These are phyloP conservation scores for Chrysopilus asiliformis DNA, from an alignment of 2,888 invertebrate genomes.

Conservation along the genomic window DNA sequence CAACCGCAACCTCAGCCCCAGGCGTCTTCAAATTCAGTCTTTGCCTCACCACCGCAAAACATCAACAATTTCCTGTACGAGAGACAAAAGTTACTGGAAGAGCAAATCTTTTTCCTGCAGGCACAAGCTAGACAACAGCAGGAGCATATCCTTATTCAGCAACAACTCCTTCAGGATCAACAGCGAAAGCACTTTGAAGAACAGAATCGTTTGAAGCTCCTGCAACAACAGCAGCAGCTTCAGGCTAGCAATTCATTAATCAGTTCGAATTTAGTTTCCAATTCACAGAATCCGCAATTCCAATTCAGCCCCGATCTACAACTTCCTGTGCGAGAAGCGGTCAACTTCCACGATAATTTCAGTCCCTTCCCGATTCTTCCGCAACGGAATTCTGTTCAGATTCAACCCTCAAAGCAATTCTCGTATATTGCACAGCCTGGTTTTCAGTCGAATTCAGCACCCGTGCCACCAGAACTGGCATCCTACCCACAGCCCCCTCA, in stretches of 20 bases:
- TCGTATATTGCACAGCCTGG: constrained; percentile 21
- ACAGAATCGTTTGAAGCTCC: constrained; percentile 18
- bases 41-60: constrained; percentile 13
- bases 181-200: constrained; percentile 25
- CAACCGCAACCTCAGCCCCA: not conserved
- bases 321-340: constrained; percentile 43
- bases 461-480: constrained; percentile 24
- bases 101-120: constrained; percentile 52
- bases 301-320: constrained; percentile 39
- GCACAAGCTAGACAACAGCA: constrained; percentile 57
- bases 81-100: constrained; percentile 54
- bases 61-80: constrained; percentile 29
- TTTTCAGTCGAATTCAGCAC: constrained; percentile 14
- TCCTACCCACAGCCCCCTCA: constrained; percentile 24
- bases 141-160: constrained; percentile 50
- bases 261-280: constrained; percentile 33
- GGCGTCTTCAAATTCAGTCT: constrained; percentile 5
- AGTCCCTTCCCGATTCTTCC: constrained; percentile 1
- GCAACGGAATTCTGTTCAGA: constrained; percentile 20
- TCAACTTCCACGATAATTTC: constrained; percentile 31
- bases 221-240: constrained; percentile 22
- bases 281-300: constrained; percentile 22
- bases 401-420: constrained; percentile 30
- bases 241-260: not conserved
- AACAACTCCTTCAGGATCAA: constrained; percentile 47